Percentiles rank a stretch among this genome's conserved stretches.
phyloP scores from a whole-genome alignment of 2,888 invertebrate genomes.

The Drosophila yooni region DNA sequence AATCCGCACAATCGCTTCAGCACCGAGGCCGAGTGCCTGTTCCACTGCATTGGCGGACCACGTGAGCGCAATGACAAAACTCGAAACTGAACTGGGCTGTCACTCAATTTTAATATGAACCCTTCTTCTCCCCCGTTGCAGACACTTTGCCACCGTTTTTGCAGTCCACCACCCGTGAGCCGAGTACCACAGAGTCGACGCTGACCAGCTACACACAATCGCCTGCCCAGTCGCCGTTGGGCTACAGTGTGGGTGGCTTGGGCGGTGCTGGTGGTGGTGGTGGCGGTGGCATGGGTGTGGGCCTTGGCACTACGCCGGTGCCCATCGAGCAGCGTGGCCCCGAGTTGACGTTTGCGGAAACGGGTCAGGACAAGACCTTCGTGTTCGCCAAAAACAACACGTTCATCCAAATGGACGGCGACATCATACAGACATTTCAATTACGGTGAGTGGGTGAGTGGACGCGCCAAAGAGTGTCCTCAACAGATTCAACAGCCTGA shows the following conservation, averaged over 20 bases:
- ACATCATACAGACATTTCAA: conserved; percentile 95
- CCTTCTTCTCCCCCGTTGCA: conserved; percentile 53
- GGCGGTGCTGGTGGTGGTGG: conserved; percentile 84
- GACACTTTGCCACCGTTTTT: conserved; percentile 87
- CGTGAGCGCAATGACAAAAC: conserved; percentile 83
- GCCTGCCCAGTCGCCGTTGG: conserved; percentile 58
- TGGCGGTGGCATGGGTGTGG: conserved; percentile 51
- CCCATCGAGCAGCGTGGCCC: conserved; percentile 91
- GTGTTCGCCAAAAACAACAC: conserved; percentile 96
- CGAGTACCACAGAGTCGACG: conserved; percentile 86
- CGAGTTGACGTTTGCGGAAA: conserved; percentile 93
- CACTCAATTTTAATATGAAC: conserved; percentile 8
- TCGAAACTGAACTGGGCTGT: neutral
- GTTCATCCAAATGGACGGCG: conserved; percentile 95
- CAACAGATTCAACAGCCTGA: conserved; percentile 4
- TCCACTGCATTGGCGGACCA: conserved; percentile 88
- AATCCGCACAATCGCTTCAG: conserved; percentile 89
- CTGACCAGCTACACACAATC: conserved; percentile 74
- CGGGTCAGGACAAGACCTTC: conserved; percentile 93
- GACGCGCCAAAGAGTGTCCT: conserved; percentile 1
- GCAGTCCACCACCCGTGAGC: conserved; percentile 85
- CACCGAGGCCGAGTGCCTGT: conserved; percentile 88
- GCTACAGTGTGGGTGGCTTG: conserved; percentile 83
- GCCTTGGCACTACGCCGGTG: conserved; percentile 86
- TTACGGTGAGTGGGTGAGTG: conserved; percentile 88